phyloP scores from a whole-genome alignment of 92 coral and sea anemone genomes.

The Parazoanthus atlanticus region DNA sequence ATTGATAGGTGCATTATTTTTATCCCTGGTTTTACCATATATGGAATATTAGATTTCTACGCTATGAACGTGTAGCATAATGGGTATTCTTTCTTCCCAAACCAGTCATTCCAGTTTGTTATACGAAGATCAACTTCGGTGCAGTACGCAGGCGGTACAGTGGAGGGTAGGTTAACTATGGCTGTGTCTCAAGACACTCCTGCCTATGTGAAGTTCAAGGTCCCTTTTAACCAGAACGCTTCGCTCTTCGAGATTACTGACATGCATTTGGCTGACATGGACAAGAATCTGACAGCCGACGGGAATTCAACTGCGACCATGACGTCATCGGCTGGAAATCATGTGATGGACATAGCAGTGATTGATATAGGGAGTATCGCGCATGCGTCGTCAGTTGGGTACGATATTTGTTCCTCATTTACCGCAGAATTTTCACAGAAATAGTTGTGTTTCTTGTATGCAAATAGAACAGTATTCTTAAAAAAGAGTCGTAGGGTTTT shows the following conservation, averaged over 20 bases:
- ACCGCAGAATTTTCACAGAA: background rate
- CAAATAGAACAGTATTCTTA: background rate
- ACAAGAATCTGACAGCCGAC: constrained; percentile 26
- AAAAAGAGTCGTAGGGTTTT: too few relatives aligned
- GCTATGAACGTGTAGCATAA: background rate
- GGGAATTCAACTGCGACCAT: constrained; percentile 52
- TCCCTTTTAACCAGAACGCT: constrained; percentile 52
- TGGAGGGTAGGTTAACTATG: constrained; percentile 6
- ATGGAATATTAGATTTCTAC: background rate
- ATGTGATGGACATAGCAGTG: constrained; percentile 53
- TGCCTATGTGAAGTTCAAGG: constrained; percentile 42
- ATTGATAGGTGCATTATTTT: background rate
- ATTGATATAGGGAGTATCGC: constrained; percentile 67
- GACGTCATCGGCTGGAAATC: constrained; percentile 60
- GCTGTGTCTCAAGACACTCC: constrained; percentile 30
- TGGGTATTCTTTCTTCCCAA: background rate
- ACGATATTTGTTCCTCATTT: background rate
- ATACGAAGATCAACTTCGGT: constrained; percentile 7
- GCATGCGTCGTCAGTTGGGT: constrained; percentile 32
- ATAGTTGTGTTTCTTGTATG: background rate
- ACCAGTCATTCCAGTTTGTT: constrained; percentile 33
- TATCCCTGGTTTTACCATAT: background rate
- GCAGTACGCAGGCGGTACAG: background rate
- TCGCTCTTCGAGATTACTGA: constrained; percentile 63
- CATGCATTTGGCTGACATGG: constrained; percentile 22